Base-by-base conservation (phyloP, 2,888 invertebrate species). In the Euphydryas editha region DNA sequence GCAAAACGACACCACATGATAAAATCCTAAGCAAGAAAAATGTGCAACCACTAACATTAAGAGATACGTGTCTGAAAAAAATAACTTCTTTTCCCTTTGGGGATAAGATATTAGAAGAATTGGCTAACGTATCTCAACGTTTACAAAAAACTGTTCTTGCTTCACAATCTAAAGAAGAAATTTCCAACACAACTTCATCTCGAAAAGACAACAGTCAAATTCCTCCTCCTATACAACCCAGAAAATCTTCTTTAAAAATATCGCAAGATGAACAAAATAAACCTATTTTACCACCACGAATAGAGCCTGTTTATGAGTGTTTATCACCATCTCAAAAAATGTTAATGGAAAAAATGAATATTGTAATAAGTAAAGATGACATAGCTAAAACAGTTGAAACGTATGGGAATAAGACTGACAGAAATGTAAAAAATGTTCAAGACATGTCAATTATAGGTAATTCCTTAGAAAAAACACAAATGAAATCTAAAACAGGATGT, bases 281-380 rank as follows among this genome's bases (percentile, higher is more conserved):
- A 69, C 95, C 94, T 1, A 75, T 95, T 55, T 94, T 95, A 15
- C 94, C 95, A 0, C 90, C 17, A 5, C 20, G 93, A 68, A 86
- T 88, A 39, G 94, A 95, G 77, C 93, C 93, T 57, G 78, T 95
- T 0, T 87, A 96, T 64, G 90, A 95, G 8, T 96, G 95, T 76
- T 88, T 96, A 13, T 96, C 96, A 0, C 96, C 96, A 0, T 95
- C 95, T 6, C 96, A 96, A 80, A 94, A 94, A 78, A 91, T 92
- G 77, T 85, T 94, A 51, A 90, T 94, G 79, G 93, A 94, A 66
- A 94, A 93, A 76, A 93, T 93, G 20, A 92, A 92, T 49, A 88
- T 90, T 56, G 79, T 92, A n/a, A 83, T 91, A 56, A 79, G 79
- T 36, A 89, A 93, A 74, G 86, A 91, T 70, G 94, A 94, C 72